Base-by-base conservation (phyloP, 2,113 vertebrate genomes). In the Odobenus rosmarus region DNA sequence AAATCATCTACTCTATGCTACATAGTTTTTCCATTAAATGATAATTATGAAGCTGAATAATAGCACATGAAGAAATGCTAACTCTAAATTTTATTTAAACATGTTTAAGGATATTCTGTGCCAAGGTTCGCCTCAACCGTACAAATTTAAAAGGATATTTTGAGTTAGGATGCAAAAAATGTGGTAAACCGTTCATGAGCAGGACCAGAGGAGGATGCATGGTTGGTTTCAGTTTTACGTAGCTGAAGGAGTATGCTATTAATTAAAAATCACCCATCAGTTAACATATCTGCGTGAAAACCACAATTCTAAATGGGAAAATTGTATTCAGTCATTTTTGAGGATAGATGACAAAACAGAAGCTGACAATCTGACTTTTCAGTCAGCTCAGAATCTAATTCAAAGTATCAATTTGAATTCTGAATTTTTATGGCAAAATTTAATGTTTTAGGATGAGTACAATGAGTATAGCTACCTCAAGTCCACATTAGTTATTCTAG, bases 41-140 rank as follows among this genome's bases (percentile, higher is more conserved):
- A 71, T 39, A 72, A 85, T 95, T 82, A 91, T 84, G n/a, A 84
- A 61, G 53, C 21, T 91, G 18, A 91, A 71, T 67, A 91, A 96
- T 10, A 15, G 33, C 33, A 79, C 33, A 67, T 51, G 79, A 86
- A 79, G 33, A 42, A 88, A 94, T 31, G 74, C 18, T 62, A 92
- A 74, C 59, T 80, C 59, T 46, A 82, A 82, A 88, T 76, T 90
- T 90, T 88, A 36, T 59, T 87, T 49, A 23, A 89, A 80, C 76
- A 80, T 59, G 51, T 61, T 77, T 64, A 69, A 31, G 57, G 61
- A 83, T 62, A 81, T 61, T 72, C 57, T 94, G 67, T 79, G 61
- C 26, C 49, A 61, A 59, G n/a, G 72, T 21, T 6, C 71, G 55
- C 33, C 21, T 93, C 19, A 83, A 76, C 12, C 69, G 69, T 5